Evolutionary conservation across 1,140 invertebrate species (phyloP).

Genomic region (Tigriopus japonicus): DNA sequence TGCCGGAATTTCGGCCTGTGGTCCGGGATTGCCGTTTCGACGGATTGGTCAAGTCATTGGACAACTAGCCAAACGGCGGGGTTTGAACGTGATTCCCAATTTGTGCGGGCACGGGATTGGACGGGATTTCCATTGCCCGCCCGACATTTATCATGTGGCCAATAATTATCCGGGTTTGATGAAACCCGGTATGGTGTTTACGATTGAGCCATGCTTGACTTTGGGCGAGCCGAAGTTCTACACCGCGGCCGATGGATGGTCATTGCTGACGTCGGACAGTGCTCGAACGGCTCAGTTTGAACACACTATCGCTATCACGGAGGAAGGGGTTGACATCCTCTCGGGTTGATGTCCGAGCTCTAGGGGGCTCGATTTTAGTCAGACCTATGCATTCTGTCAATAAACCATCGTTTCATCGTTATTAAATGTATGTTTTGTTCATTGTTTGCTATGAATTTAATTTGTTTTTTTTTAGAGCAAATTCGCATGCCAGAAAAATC

Average conservation of each 20-base stretch:
- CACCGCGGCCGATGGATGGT: conserved; percentile 41
- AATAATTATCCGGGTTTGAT: conserved; percentile 43
- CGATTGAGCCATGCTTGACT: conserved; percentile 68
- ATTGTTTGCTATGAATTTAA: no score
- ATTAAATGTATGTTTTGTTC: no score
- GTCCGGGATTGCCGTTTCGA: background rate
- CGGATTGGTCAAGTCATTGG: conserved; percentile 26
- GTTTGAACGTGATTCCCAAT: conserved; percentile 47
- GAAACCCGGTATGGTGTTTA: conserved; percentile 76
- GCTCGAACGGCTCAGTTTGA: conserved; percentile 70
- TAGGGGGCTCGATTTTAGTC: no score
- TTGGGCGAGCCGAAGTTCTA: conserved; percentile 35
- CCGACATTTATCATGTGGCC: conserved; percentile 58
- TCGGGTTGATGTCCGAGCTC: no score
- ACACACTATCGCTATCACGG: conserved; percentile 70
- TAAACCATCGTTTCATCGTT: no score
- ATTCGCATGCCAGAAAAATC: no score
- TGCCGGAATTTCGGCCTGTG: background rate
- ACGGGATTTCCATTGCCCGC: conserved; percentile 71
- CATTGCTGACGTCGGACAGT: conserved; percentile 52
- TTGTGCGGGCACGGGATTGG: conserved; percentile 88
- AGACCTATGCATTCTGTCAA: no score
- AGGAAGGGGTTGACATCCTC: conserved; percentile 11
- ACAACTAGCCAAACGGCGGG: conserved; percentile 37
- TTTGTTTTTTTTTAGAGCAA: no score